These are phyloP conservation scores for Porphyrio hochstetteri DNA, from an alignment of 2,113 vertebrate genomes.

Conservation along the genomic window DNA sequence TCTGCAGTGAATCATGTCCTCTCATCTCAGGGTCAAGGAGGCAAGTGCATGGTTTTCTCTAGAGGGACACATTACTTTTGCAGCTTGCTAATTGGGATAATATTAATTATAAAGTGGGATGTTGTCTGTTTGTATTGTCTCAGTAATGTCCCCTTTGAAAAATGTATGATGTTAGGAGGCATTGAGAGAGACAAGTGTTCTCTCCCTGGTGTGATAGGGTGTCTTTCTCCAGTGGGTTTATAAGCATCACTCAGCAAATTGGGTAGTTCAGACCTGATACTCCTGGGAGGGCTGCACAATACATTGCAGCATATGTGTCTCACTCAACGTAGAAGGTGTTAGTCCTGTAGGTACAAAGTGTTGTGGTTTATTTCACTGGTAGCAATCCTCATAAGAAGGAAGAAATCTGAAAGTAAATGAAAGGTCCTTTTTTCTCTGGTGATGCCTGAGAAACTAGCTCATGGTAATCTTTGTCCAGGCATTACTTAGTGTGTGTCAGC, in stretches of 20 bases:
- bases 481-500: background rate
- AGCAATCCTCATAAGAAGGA: background rate
- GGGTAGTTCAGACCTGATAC: background rate
- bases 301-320: accelerated
- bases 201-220: background rate
- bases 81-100: background rate
- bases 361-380: background rate
- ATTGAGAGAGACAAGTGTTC: background rate
- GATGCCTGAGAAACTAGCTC: background rate
- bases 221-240: background rate
- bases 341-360: background rate
- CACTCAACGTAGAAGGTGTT: background rate
- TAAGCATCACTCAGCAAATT: background rate
- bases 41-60: background rate
- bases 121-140: background rate
- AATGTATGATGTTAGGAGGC: background rate
- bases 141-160: background rate
- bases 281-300: background rate
- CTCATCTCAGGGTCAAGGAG: background rate
- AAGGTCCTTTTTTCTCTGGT: background rate
- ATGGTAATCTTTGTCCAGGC: background rate
- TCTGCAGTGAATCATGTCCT: background rate
- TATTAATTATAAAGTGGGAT: background rate
- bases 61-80: background rate
- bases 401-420: background rate